Evolutionary conservation across 2,113 vertebrate genomes (phyloP).

Genomic region (Pedionomus torquatus): DNA sequence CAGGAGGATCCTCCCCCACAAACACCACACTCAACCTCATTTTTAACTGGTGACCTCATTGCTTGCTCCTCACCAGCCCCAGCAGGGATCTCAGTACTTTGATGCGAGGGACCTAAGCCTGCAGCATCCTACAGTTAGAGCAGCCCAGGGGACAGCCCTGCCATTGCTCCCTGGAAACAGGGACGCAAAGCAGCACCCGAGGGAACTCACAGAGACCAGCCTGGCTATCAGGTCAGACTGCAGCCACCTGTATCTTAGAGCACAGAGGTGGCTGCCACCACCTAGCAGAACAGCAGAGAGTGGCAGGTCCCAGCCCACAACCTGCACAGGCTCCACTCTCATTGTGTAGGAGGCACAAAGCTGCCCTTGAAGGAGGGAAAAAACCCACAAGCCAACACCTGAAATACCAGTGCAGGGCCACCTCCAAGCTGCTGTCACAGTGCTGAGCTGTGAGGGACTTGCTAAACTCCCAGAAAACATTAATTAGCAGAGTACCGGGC

Average conservation of each 20-base stretch:
- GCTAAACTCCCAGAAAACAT: not conserved
- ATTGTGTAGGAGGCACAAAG: not conserved
- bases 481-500: not conserved
- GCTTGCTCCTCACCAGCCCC: not conserved
- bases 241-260: not conserved
- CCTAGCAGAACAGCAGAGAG: not conserved
- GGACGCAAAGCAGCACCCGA: not conserved
- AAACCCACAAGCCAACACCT: not conserved
- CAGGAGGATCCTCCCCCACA: not conserved
- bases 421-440: not conserved
- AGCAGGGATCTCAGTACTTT: not conserved
- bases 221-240: not conserved
- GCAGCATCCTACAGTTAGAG: not conserved
- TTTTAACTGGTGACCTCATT: not conserved
- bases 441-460: not conserved
- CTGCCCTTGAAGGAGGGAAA: not conserved
- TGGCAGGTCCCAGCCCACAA: not conserved
- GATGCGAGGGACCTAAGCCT: not conserved
- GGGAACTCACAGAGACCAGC: not conserved
- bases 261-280: not conserved
- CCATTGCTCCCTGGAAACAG: accelerated
- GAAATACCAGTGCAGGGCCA: accelerated
- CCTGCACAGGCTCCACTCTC: not conserved
- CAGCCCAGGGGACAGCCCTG: not conserved
- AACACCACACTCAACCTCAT: not conserved